Conservation (phyloP, 2,888 invertebrate genomes). For the Cyclophora punctaria region DNA sequence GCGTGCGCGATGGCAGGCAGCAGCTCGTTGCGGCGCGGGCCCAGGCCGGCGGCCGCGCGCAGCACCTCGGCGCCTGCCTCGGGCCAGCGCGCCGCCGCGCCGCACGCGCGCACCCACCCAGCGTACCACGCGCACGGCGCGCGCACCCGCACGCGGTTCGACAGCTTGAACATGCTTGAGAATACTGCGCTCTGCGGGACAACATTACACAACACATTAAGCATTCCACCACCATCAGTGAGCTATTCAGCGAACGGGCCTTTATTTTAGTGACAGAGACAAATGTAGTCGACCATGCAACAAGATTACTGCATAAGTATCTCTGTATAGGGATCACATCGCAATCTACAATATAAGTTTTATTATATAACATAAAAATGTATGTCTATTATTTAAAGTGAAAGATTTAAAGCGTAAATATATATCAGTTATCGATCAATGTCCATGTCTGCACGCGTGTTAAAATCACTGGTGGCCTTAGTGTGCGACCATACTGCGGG, state of each 20-base stretch:
- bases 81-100: conserved; percentile 14
- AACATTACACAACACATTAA: no score
- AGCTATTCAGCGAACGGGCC: no score
- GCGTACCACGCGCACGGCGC: conserved; percentile 19
- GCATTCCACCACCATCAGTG: no score
- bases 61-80: conserved; percentile 35
- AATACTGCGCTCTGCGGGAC: conserved; percentile 43
- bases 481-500: no score
- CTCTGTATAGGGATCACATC: not conserved
- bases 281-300: no score
- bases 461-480: no score
- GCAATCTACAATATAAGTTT: no score
- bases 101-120: conserved; percentile 19
- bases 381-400: no score
- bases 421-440: no score
- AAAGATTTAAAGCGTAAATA: no score
- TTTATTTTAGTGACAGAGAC: no score
- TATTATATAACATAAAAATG: not conserved
- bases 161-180: conserved; percentile 32
- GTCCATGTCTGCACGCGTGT: no score
- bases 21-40: conserved; percentile 27
- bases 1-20: conserved; percentile 54
- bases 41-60: conserved; percentile 20
- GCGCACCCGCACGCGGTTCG: conserved; percentile 28
- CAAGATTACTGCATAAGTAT: not conserved